These are phyloP conservation scores for Petrolisthes manimaculis DNA, from an alignment of 2,888 invertebrate species.

Conservation along the genomic window DNA sequence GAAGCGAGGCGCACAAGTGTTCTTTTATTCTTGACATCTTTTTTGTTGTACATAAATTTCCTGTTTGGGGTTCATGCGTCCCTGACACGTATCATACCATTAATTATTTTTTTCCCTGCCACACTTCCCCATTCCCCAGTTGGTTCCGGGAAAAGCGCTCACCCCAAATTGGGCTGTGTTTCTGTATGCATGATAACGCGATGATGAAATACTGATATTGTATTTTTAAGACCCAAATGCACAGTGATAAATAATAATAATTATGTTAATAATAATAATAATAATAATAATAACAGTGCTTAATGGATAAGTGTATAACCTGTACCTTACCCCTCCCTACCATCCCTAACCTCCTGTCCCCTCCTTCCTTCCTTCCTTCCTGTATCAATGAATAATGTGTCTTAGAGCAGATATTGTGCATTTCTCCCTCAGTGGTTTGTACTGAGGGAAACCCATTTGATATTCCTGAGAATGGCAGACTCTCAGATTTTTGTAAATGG, in stretches of 20 bases:
- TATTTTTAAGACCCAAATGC: conserved; percentile 37
- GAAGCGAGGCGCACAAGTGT: neutral
- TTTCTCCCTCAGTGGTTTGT: conserved; percentile 22
- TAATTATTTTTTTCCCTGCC: neutral
- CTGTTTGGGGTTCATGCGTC: conserved; percentile 5
- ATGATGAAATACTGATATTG: conserved; percentile 36
- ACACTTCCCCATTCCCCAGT: neutral
- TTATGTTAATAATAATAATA: no score
- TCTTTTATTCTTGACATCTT: neutral
- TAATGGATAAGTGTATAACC: neutral
- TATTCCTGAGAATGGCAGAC: conserved; percentile 34
- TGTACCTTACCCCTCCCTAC: neutral
- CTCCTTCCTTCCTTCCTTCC: neutral
- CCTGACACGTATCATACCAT: neutral
- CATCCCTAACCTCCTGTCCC: neutral
- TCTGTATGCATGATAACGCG: conserved; percentile 35
- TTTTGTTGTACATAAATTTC: neutral
- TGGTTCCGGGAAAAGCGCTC: conserved; percentile 4
- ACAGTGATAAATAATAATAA: conserved; percentile 29
- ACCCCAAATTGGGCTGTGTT: conserved; percentile 15
- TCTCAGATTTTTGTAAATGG: conserved; percentile 57
- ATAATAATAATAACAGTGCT: neutral
- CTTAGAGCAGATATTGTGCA: conserved; percentile 45
- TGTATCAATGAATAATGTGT: conserved; percentile 35
- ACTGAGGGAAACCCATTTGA: conserved; percentile 35